Evolutionary conservation across 1,140 invertebrate species (phyloP), one percentile per base, ranked within the genome.

Genomic region (Pseudomyrmex dendroicus): DNA sequence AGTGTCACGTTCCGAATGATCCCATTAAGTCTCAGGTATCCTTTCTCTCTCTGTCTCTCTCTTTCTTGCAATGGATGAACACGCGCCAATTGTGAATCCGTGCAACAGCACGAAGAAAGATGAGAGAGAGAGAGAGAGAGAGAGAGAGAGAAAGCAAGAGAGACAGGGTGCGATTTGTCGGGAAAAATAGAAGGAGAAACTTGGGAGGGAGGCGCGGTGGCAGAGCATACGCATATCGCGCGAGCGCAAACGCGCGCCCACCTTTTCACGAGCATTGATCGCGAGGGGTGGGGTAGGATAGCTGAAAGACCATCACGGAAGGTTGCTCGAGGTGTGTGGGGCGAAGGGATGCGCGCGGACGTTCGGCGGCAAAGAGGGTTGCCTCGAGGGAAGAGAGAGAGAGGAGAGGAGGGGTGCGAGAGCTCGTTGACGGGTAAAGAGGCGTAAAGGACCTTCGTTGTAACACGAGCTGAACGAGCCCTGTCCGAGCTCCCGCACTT

Each of bases 261-360:
- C 85, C 89, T 93, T 88, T 93, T 91, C 87, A 90, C 92, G 89
- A 92, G 93, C 93, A 94, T 94, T 93, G 93, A 94, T 94, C 93
- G 93, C 85, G 86, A 73, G 59, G 67, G 80, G 66, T 66, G 84
- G 82, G 82, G 72, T 86, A 84, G 73, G 35, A 77, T 85, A 76
- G 85, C 86, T 82, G 87, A 84, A 83, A 86, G 83, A 87, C 73
- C 73, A 35, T 35, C 35, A 70, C 59, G 78, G 86, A 86, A 80
- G 66, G 76, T 80, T 80, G 76, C 54, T 35, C 22, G n/a, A 48
- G 35, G 66, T 59, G 22, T 52, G 22, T 52, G 15, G 56, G 17
- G 50, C 70, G 12, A 86, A 82, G 84, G 78, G 76, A 1, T 22
- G 59, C 20, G 86, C 25, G 86, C 54, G 74, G 78, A 44, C 7